Evolutionary conservation across 2,113 vertebrate genomes (phyloP), one percentile per base, ranked within the genome.

Genomic region (Grallaria varia): DNA sequence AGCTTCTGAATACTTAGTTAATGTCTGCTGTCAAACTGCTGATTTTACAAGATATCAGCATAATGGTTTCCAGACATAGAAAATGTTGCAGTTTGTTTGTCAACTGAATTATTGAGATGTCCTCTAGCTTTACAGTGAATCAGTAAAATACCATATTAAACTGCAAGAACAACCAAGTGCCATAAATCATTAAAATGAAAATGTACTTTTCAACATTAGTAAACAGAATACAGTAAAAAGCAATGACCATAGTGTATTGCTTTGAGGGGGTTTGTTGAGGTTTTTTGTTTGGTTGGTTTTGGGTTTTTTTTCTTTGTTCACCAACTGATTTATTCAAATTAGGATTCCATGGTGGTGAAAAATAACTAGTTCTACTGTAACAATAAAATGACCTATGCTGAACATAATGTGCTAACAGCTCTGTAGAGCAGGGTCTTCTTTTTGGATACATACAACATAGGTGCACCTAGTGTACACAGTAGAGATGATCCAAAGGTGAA

Each of bases 151-250:
- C 14, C 35, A 7, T 56, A 40, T 50, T 81, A 81, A 4, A 20
- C 16, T 78, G 28, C 55, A 76, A 77, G 52, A 89, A 75, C 17
- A 81, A 71, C 14, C 5, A 84, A 71, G 31, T 37, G 28, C 7
- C 66, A 56, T 76, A 71, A 93, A 90, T 76, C 56, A 84, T 81
- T 91, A 73, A 93, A 97, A 79, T 37, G 58, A 89, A 68, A 84
- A 71, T 50, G 24, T 44, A 33, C 20, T 86, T 76, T 18, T 68
- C 59, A 50, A 68, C 31, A n/a, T 27, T 53, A 71, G 79, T 31
- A 44, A 84, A 64, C 24, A 67, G 63, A 92, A 30, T 30, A 24
- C 14, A 72, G 12, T 53, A 14, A 30, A 90, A 42, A 81, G 11
- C 24, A 69, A 10, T 82, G 42, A 25, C 42, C 30, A 18, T 4